Base-by-base conservation (phyloP, 2,113 vertebrate species). In the Lampris incognitus region DNA sequence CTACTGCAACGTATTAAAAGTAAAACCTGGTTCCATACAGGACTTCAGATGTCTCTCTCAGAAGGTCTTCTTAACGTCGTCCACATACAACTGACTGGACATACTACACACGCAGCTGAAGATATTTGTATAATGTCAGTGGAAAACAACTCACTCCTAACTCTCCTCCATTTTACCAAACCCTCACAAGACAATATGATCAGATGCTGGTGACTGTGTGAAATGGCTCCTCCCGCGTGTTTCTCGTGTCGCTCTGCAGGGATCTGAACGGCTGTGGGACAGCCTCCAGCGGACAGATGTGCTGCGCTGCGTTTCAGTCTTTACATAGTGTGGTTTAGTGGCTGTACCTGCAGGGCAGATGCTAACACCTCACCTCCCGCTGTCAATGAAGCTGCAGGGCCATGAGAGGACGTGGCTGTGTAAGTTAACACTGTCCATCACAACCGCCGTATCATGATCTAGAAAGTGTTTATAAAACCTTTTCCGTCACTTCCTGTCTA, bases 151-250 rank as follows among this genome's bases (percentile, higher is more conserved):
- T 37, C n/a, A 61, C 52, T 71, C 36, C 6, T 13, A 66, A 24
- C 24, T 24, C 40, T 36, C 59, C 61, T 87, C 77, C 74, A 58
- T 78, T 78, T 72, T 55, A 78, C 71, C 81, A 68, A 78, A 68
- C 54, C 38, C 50, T 38, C 6, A 24, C 24, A 24, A 24, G 24
- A 24, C 24, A 24, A 24, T 24, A 24, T 24, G 24, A 24, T 24
- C 24, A 24, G 24, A 24, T 24, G 24, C 24, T 24, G 24, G 24
- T 24, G 24, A 24, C 24, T 24, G 24, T 24, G 24, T 24, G 24
- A 24, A 24, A 24, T 24, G 24, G 24, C 24, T 24, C 24, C 24
- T 24, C 24, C 24, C 24, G 24, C 24, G 24, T 24, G 24, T 24
- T 24, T 24, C 24, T 24, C 24, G 24, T 24, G 24, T 24, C 24